Conservation (phyloP, 2,797 vertebrate genomes). For the Valencia hispanica region DNA sequence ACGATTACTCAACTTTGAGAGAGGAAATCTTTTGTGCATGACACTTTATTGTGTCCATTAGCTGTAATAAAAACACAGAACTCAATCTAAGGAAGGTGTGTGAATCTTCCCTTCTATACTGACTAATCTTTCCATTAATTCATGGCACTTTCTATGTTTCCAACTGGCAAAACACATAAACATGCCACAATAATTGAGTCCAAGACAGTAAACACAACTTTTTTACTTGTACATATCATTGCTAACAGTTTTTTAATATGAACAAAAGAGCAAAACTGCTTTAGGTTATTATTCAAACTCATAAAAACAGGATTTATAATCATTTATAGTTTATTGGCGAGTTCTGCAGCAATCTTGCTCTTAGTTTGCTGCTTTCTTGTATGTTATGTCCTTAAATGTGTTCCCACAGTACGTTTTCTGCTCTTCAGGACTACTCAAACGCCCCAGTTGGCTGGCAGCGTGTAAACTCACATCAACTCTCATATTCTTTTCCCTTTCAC, state of each 20-base stretch:
- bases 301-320: not conserved
- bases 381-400: constrained; percentile 14
- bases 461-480: not conserved
- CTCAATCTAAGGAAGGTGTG: not conserved
- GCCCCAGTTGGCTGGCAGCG: constrained; percentile 30
- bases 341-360: not conserved
- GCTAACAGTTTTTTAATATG: not conserved
- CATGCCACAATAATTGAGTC: not conserved
- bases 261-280: not conserved
- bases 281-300: not conserved
- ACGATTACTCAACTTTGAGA: not conserved
- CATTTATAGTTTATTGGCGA: not conserved
- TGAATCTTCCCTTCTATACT: not conserved
- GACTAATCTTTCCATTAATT: not conserved
- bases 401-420: not conserved
- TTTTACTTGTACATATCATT: not conserved
- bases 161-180: not conserved
- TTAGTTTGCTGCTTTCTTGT: not conserved
- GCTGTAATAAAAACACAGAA: not conserved
- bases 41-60: not conserved
- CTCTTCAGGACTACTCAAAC: constrained; percentile 18
- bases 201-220: not conserved
- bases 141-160: not conserved
- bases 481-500: not conserved
- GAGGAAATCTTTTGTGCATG: not conserved